A percentile compares a stretch with the other conserved stretches of the same genome.
Conservation (phyloP, 2,888 invertebrate species). For the Abrostola tripartita region DNA sequence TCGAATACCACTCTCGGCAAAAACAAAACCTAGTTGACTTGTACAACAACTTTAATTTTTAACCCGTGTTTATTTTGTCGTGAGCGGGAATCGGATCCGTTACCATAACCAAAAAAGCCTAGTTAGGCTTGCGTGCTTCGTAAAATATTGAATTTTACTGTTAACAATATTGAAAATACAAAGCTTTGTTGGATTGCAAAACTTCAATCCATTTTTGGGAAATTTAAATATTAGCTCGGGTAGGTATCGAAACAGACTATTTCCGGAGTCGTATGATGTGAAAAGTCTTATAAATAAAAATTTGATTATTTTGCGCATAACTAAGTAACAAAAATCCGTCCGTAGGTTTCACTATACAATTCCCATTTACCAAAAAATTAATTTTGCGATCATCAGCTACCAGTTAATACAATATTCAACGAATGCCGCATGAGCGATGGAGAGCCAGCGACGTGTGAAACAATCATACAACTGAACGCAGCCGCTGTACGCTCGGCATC, state of each 20-base stretch:
- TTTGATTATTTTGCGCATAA: too few relatives aligned
- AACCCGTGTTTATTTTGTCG: too few relatives aligned
- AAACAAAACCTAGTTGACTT: too few relatives aligned
- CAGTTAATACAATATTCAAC: slow-evolving; percentile 68
- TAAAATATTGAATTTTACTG: not conserved
- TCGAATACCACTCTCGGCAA: too few relatives aligned
- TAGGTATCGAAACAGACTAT: not conserved
- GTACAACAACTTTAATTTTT: too few relatives aligned
- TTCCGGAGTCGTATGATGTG: not conserved
- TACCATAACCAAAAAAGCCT: not conserved
- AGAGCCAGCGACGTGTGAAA: slow-evolving; percentile 66
- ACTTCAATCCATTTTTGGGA: not conserved
- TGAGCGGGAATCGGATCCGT: too few relatives aligned
- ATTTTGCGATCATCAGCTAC: slow-evolving; percentile 53
- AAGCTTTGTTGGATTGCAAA: not conserved
- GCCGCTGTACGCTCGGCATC: slow-evolving; percentile 55
- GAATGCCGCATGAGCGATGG: slow-evolving; percentile 62
- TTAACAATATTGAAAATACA: not conserved
- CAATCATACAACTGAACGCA: slow-evolving; percentile 57
- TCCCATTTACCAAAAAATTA: slow-evolving; percentile 44
- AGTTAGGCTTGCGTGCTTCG: not conserved
- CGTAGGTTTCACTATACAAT: slow-evolving; percentile 4
- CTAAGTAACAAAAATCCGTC: too few relatives aligned
- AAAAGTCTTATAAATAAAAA: too few relatives aligned
- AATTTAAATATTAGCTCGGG: not conserved